Evolutionary conservation across 2,888 invertebrate genomes (phyloP).

Genomic region (Didymodactylos carnosus): DNA sequence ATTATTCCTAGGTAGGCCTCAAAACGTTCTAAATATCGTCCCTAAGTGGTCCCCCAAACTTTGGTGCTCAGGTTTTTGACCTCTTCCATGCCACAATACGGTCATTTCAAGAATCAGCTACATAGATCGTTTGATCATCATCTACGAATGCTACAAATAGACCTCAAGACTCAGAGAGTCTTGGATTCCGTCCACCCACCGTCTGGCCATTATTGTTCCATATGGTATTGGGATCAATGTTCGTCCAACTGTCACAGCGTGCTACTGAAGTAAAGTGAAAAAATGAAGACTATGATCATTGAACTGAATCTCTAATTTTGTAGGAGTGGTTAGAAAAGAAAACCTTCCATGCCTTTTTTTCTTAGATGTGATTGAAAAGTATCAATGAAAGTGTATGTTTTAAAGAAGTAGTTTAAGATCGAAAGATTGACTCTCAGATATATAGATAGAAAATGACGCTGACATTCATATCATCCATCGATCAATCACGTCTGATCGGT

Average conservation of each 20-base stretch:
- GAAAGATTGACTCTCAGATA: not conserved
- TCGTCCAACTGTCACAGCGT: not conserved
- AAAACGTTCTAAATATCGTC: not conserved
- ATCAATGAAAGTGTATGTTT: not conserved
- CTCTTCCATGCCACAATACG: not conserved
- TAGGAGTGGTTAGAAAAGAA: not conserved
- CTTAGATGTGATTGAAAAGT: not conserved
- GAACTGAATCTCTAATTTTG: not conserved
- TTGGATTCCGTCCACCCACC: not conserved
- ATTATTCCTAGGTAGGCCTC: not conserved
- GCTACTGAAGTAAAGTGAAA: not conserved
- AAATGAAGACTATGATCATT: not conserved
- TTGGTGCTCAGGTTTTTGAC: not conserved
- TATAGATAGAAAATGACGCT: not conserved
- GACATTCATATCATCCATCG: not conserved
- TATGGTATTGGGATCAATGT: not conserved
- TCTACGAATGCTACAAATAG: not conserved
- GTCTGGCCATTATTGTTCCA: not conserved
- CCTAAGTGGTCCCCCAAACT: not conserved
- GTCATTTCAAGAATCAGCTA: not conserved
- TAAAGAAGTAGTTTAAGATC: not conserved
- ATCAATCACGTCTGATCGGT: not conserved
- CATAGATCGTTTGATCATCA: not conserved
- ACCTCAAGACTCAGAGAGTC: not conserved
- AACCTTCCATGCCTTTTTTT: not conserved